A percentile compares a stretch with the other conserved stretches of the same genome.
These are phyloP conservation scores for Eristalis arbustorum DNA, from an alignment of 2,888 invertebrate species.

Conservation along the genomic window DNA sequence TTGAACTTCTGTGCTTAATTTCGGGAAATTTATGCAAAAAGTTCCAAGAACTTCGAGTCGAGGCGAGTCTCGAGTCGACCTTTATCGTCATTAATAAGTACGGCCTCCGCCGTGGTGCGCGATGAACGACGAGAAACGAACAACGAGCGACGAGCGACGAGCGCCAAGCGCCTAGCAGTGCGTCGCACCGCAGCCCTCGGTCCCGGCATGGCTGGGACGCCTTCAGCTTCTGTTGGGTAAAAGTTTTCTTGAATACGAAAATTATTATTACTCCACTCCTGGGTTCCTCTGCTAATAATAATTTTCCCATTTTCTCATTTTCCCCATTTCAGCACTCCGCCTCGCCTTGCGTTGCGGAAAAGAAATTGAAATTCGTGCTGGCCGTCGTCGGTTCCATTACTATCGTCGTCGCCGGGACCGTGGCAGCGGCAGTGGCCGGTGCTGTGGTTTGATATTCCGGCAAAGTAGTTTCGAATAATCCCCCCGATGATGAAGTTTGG, in stretches of 20 bases:
- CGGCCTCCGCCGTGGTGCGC: not conserved
- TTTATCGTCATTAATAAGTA: constrained; percentile 68
- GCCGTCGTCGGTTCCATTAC: not conserved
- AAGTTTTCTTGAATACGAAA: constrained; percentile 65
- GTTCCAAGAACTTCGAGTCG: constrained; percentile 50
- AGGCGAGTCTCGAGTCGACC: constrained; percentile 52
- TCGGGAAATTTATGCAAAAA: constrained; percentile 64
- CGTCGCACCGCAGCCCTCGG: not conserved
- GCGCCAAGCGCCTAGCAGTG: not conserved
- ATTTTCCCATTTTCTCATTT: constrained; percentile 57
- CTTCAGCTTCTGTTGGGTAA: constrained; percentile 18
- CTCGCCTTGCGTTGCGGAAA: not conserved
- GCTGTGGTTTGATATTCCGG: constrained; percentile 56
- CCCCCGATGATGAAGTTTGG: constrained; percentile 63
- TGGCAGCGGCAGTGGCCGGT: not conserved
- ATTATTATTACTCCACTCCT: constrained; percentile 62
- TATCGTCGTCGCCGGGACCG: not conserved
- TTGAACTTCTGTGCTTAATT: constrained; percentile 66
- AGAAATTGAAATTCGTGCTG: constrained; percentile 64
- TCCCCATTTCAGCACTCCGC: not conserved
- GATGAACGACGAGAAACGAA: not conserved
- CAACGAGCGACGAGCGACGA: not conserved
- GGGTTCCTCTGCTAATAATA: constrained; percentile 57
- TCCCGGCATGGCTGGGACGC: not conserved
- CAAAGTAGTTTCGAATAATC: constrained; percentile 67